Evolutionary conservation across 2,888 invertebrate species (phyloP).

Genomic region (Eupithecia pulchellata): DNA sequence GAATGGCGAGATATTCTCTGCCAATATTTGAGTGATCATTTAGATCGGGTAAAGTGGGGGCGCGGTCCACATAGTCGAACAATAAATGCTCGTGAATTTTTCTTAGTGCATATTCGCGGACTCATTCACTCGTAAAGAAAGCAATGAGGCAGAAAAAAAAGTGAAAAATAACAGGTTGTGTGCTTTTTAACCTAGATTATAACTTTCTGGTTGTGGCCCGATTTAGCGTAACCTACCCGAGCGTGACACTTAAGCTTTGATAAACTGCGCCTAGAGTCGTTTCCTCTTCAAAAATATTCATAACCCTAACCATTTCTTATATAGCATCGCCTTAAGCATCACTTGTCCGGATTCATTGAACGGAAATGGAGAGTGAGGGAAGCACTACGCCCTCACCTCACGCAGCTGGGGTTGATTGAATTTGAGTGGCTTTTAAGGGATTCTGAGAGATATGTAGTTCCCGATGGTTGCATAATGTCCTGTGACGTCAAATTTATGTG

Average conservation of each 20-base stretch:
- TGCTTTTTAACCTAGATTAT: not conserved
- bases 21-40: slow-evolving; percentile 39
- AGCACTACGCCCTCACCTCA: slow-evolving; percentile 57
- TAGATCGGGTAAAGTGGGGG: slow-evolving; percentile 22
- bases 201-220: not conserved
- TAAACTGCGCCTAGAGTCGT: not conserved
- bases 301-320: not conserved
- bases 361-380: slow-evolving; percentile 61
- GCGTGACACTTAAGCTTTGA: not conserved
- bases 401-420: slow-evolving; percentile 57
- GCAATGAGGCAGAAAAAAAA: not conserved
- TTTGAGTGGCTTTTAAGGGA: slow-evolving; percentile 60
- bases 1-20: slow-evolving; percentile 33
- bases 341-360: slow-evolving; percentile 52
- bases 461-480: slow-evolving; percentile 18
- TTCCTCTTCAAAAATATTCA: not conserved
- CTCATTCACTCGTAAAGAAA: not conserved
- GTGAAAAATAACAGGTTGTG: not conserved
- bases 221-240: not conserved
- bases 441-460: slow-evolving; percentile 38
- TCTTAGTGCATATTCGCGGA: not conserved
- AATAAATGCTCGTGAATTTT: not conserved
- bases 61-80: slow-evolving; percentile 12
- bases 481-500: slow-evolving; percentile 2
- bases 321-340: slow-evolving; percentile 36